Evolutionary conservation across 1,140 invertebrate genomes (phyloP), one percentile per base, ranked within the genome.

Genomic region (Drosophila mojavensis): DNA sequence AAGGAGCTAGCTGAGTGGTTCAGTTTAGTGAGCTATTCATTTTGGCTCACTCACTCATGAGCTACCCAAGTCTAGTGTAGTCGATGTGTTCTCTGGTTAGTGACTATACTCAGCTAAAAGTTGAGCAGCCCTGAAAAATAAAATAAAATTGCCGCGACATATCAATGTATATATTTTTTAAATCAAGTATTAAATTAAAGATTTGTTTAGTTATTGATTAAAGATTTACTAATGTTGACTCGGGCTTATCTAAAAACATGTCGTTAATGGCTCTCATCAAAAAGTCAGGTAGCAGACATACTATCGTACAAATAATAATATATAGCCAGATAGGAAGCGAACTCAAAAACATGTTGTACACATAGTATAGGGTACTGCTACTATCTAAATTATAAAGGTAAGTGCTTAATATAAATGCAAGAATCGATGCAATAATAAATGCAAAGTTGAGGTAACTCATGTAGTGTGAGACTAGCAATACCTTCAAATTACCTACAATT

Each of bases 401-500:
- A 1, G 94, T 93, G 62, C 94, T 92, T 3, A 85, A 50, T 3
- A 95, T 83, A 75, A 95, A 96, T 7, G 92, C 79, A 0, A 94
- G 15, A 62, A 95, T 92, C 0, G 95, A 95, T 36, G 94, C 71
- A 5, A 94, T 2, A 4, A 95, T 91, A 28, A 94, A 93, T 0
- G 91, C 55, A 7, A 95, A 84, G 73, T 96, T 94, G 1, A 94
- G 80, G 45, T 93, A 64, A 2, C 94, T 95, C 92, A 95, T 94
- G 91, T 95, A 96, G 26, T 93, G 93, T 48, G 95, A 94, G 63
- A 94, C 93, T 30, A 96, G 76, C 50, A 94, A 93, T 68, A 96
- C 84, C 94, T 96, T 94, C 7, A 94, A 68, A 73, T 93, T 94
- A 15, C 93, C 93, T 2, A 94, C 77, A 41, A 94, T 66, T 10